phyloP scores from a whole-genome alignment of 2,888 invertebrate genomes.

The Bibio marci region DNA sequence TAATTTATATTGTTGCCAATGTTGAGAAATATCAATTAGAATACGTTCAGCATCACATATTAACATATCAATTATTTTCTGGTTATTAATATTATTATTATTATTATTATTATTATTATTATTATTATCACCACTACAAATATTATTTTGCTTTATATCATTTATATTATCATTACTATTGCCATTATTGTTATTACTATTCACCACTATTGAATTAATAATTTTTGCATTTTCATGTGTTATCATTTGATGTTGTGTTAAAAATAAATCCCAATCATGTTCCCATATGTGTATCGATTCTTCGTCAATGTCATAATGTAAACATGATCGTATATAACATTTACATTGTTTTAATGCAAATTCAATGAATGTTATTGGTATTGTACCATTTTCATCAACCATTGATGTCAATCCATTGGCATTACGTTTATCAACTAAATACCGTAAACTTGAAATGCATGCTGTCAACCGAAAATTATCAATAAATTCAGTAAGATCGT shows the following conservation, averaged over 20 bases:
- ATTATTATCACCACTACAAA: not conserved
- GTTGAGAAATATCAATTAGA: conserved; percentile 45
- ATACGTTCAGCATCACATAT: conserved; percentile 36
- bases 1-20: conserved; percentile 67
- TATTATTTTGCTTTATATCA: not conserved
- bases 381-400: conserved; percentile 39
- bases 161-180: too few species aligned
- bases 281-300: conserved; percentile 50
- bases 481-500: conserved; percentile 65
- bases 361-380: conserved; percentile 59
- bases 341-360: conserved; percentile 65
- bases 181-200: not conserved
- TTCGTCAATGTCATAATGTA: conserved; percentile 59
- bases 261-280: conserved; percentile 80
- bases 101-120: not conserved
- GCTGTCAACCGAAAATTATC: conserved; percentile 83
- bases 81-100: not conserved
- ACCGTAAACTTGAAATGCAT: conserved; percentile 67
- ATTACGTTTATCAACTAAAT: conserved; percentile 44
- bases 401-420: conserved; percentile 37
- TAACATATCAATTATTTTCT: conserved; percentile 8
- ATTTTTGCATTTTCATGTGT: conserved; percentile 46
- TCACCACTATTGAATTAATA: conserved; percentile 7
- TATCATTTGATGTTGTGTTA: conserved; percentile 47
- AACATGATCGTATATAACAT: conserved; percentile 55